These are phyloP conservation scores for Nyctereutes procyonoides DNA, from an alignment of 2,113 vertebrate genomes.

Conservation along the genomic window DNA sequence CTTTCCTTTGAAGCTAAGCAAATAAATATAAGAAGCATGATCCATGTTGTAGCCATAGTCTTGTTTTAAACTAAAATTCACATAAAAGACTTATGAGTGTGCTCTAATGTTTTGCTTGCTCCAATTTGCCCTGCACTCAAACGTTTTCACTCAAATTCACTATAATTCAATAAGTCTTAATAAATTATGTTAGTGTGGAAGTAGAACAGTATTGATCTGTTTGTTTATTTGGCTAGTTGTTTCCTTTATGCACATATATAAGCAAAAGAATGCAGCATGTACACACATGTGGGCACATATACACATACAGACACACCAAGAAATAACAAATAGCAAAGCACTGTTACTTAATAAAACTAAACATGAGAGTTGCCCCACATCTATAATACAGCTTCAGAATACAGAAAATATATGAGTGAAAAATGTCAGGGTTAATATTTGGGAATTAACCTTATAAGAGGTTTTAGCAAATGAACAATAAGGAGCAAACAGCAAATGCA, in stretches of 20 bases:
- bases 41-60: neutral
- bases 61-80: neutral
- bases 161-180: neutral
- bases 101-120: neutral
- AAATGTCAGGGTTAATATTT: neutral
- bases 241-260: conserved; percentile 6
- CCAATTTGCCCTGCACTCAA: neutral
- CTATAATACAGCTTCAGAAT: neutral
- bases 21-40: neutral
- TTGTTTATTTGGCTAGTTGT: neutral
- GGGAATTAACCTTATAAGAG: neutral
- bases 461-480: neutral
- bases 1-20: conserved; percentile 33
- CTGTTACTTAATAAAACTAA: neutral
- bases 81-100: neutral
- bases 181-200: neutral
- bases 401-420: neutral
- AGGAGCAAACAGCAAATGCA: neutral
- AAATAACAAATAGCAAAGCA: neutral
- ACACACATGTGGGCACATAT: too few species aligned
- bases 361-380: neutral
- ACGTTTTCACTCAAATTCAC: neutral
- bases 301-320: neutral
- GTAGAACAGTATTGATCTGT: neutral
- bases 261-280: neutral